These are phyloP conservation scores for Tragopan temminckii DNA, from an alignment of 2,797 vertebrate genomes.

Conservation along the genomic window DNA sequence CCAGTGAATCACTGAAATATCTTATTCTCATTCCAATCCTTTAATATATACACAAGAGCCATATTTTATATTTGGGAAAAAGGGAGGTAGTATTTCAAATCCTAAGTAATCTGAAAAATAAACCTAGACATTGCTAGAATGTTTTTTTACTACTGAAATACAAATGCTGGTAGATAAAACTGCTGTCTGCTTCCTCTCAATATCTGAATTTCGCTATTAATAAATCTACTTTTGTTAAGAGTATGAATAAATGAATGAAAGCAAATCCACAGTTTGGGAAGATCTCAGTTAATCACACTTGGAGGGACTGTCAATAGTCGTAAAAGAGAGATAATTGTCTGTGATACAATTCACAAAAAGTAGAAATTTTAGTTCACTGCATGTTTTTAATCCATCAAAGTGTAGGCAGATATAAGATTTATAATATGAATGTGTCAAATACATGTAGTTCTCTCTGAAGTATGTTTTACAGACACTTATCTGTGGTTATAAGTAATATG, in stretches of 20 bases:
- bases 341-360: neutral
- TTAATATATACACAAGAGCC: neutral
- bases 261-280: neutral
- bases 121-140: neutral
- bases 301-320: neutral
- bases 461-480: neutral
- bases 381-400: neutral
- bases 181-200: neutral
- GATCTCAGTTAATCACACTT: neutral
- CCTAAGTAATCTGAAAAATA: conserved; percentile 32
- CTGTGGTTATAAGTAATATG: neutral
- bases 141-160: neutral
- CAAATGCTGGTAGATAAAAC: neutral
- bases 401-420: neutral
- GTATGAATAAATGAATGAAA: neutral
- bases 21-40: neutral
- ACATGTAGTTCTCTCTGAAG: neutral
- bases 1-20: neutral
- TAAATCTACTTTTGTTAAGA: neutral
- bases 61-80: neutral
- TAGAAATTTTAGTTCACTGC: neutral
- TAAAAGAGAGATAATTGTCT: neutral
- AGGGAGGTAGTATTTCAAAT: neutral
- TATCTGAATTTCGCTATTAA: neutral
- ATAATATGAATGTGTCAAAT: neutral